These are phyloP conservation scores for Paralvinella palmiformis DNA, from an alignment of 1,140 invertebrate species.

Conservation along the genomic window DNA sequence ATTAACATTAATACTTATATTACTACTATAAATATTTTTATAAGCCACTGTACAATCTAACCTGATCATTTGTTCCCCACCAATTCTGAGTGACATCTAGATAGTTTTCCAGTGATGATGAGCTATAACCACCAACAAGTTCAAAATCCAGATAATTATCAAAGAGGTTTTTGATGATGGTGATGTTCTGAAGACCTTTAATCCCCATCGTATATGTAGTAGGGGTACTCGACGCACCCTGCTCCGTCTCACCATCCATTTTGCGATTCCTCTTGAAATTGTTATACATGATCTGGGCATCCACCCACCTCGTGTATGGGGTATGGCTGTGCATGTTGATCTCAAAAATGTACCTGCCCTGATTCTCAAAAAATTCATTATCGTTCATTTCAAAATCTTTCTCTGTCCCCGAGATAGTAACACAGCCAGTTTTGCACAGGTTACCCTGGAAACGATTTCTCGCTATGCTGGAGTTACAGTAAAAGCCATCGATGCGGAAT, in stretches of 20 bases:
- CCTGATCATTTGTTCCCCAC: slow-evolving; percentile 77
- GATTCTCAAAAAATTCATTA: slow-evolving; percentile 72
- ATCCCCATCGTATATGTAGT: slow-evolving; percentile 83
- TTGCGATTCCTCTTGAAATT: slow-evolving; percentile 16
- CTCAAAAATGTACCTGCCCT: slow-evolving; percentile 75
- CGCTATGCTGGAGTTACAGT: slow-evolving; percentile 68
- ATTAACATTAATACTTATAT: too few relatives aligned
- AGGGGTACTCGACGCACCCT: slow-evolving; percentile 32
- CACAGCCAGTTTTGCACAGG: slow-evolving; percentile 71
- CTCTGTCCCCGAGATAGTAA: slow-evolving; percentile 91
- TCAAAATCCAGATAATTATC: slow-evolving; percentile 85
- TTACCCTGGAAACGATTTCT: slow-evolving; percentile 82
- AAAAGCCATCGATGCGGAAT: slow-evolving; percentile 71
- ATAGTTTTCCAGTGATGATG: slow-evolving; percentile 71
- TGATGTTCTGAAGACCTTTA: slow-evolving; percentile 89
- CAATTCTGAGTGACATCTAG: slow-evolving; percentile 90
- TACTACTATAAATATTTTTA: too few relatives aligned
- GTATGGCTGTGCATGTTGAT: slow-evolving; percentile 87
- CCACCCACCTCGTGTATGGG: slow-evolving; percentile 59
- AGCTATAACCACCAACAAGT: slow-evolving; percentile 70
- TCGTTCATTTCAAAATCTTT: slow-evolving; percentile 77
- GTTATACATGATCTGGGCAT: slow-evolving; percentile 15
- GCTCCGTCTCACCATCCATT: neutral
- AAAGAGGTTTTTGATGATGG: slow-evolving; percentile 84
- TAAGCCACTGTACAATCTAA: too few relatives aligned